phyloP scores from a whole-genome alignment of 2,797 vertebrate genomes.

The Brachyrhaphis roseni region DNA sequence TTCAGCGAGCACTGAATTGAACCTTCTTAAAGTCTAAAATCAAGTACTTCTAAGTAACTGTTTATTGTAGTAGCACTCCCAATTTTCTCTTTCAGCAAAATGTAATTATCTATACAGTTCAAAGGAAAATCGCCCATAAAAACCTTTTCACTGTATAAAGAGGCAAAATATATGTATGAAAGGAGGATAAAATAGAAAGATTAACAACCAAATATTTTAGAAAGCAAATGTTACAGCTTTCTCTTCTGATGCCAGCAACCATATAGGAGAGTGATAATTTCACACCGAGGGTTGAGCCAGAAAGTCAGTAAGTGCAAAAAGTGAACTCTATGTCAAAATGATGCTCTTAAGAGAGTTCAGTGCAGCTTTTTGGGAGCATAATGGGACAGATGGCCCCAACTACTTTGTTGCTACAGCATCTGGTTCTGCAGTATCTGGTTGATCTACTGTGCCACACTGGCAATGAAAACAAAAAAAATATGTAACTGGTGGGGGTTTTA shows the following conservation, averaged over 20 bases:
- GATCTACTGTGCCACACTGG: neutral
- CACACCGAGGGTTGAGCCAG: slow-evolving; percentile 2
- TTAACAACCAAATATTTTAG: neutral
- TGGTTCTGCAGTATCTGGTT: neutral
- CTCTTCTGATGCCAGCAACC: neutral
- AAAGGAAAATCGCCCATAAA: neutral
- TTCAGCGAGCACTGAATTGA: neutral
- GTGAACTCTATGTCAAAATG: slow-evolving; percentile 20
- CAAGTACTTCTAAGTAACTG: neutral
- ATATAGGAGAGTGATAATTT: slow-evolving; percentile 9
- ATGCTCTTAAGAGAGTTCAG: neutral
- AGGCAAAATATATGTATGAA: slow-evolving; percentile 3
- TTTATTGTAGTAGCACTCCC: neutral
- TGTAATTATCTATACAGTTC: neutral
- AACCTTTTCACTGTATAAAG: neutral
- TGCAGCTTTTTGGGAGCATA: slow-evolving; percentile 11
- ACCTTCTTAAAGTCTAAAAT: neutral
- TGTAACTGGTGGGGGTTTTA: neutral
- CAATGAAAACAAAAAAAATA: neutral
- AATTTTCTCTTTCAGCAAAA: neutral
- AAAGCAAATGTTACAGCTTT: neutral
- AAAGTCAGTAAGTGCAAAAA: slow-evolving; percentile 19
- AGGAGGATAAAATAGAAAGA: neutral
- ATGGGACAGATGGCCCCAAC: slow-evolving; percentile 19
- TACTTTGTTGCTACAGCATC: neutral